A percentile compares a stretch with the other conserved stretches of the same genome.
Evolutionary conservation across 2,888 invertebrate species (phyloP).

Genomic region (Chymomyza fuscimana): DNA sequence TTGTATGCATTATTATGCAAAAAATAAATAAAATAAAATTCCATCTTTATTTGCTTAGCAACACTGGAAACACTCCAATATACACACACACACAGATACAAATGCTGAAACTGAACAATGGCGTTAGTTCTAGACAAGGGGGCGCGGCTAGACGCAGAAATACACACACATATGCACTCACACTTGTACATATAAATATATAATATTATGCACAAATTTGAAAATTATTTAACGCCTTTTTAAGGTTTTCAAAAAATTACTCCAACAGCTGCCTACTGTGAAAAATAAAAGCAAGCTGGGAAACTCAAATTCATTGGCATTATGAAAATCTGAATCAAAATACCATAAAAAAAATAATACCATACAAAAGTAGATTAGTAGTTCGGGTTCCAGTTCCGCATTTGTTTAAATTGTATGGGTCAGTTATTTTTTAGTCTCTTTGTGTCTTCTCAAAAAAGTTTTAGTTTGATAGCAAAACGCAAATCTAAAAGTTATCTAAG

Average conservation of each 20-base stretch:
- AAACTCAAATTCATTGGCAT: neutral
- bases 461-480: no score
- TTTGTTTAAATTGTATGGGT: no score
- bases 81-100: slow-evolving; percentile 3
- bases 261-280: neutral
- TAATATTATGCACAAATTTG: slow-evolving; percentile 47
- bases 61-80: slow-evolving; percentile 5
- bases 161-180: neutral
- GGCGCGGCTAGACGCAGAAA: neutral
- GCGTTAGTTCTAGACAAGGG: neutral
- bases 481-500: no score
- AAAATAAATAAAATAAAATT: slow-evolving; percentile 19
- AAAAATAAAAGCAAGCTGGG: neutral
- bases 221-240: slow-evolving; percentile 55
- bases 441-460: no score
- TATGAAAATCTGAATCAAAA: neutral
- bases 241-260: slow-evolving; percentile 3
- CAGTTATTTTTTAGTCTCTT: no score
- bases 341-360: slow-evolving; percentile 20
- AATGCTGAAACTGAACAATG: neutral
- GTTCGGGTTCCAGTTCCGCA: no score
- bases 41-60: slow-evolving; percentile 16
- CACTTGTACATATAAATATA: slow-evolving; percentile 20
- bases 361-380: slow-evolving; percentile 49
- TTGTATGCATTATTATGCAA: slow-evolving; percentile 8